These are phyloP conservation scores for Eristalinus aeneus DNA, from an alignment of 2,888 invertebrate species.

Conservation along the genomic window DNA sequence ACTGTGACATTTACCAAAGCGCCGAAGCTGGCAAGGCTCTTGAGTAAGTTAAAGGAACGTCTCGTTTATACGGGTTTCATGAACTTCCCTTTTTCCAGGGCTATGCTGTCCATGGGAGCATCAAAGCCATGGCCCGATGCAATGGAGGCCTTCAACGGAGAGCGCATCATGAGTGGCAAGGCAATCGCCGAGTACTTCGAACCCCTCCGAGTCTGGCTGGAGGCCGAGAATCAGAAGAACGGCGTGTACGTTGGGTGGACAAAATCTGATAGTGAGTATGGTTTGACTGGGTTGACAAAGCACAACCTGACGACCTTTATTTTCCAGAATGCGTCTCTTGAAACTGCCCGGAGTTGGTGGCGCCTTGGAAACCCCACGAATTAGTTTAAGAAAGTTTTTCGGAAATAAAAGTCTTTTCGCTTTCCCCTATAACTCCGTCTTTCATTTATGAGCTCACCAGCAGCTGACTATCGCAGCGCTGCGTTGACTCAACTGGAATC, in stretches of 20 bases:
- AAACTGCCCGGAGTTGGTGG: not conserved
- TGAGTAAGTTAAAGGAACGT: slow-evolving; percentile 80
- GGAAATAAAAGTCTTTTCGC: too few species aligned
- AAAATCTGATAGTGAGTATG: slow-evolving; percentile 77
- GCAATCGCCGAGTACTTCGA: slow-evolving; percentile 91
- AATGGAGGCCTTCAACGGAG: slow-evolving; percentile 90
- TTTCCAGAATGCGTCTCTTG: not conserved
- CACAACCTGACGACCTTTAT: not conserved
- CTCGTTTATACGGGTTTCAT: not conserved
- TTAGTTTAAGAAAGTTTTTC: too few species aligned
- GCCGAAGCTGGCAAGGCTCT: slow-evolving; percentile 88
- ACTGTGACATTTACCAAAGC: slow-evolving; percentile 93
- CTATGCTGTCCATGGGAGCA: slow-evolving; percentile 87
- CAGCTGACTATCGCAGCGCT: not conserved
- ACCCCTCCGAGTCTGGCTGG: slow-evolving; percentile 89
- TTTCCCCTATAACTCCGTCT: too few species aligned
- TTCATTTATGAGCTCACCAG: too few species aligned
- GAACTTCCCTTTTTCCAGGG: slow-evolving; percentile 79
- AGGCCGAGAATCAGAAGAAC: slow-evolving; percentile 86
- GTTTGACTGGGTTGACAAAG: not conserved
- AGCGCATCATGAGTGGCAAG: slow-evolving; percentile 87
- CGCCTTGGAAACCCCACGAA: too few species aligned
- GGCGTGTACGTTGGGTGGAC: slow-evolving; percentile 86
- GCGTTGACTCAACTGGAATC: not conserved
- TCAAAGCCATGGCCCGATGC: slow-evolving; percentile 92